Evolutionary conservation across 2,888 invertebrate species (phyloP).

Genomic region (Pheosia gnoma): DNA sequence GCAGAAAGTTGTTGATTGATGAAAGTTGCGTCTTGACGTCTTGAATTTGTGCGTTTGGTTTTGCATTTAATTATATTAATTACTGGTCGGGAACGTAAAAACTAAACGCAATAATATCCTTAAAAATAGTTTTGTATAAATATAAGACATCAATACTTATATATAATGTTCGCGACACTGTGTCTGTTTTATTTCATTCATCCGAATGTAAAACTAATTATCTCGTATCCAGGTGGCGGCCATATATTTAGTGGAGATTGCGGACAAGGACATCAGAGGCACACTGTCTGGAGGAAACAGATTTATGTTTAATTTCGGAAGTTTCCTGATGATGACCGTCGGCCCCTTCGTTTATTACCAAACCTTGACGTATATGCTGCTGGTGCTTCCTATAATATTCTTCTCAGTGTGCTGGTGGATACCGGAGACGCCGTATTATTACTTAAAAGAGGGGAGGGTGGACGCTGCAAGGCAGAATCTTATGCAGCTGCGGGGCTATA

Average conservation of each 20-base stretch:
- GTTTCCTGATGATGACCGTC: conserved; percentile 59
- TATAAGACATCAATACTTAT: too few species aligned
- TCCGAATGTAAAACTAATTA: too few species aligned
- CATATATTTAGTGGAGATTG: conserved; percentile 71
- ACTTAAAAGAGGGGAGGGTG: conserved; percentile 78
- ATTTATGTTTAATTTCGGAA: conserved; percentile 65
- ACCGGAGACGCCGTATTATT: conserved; percentile 85
- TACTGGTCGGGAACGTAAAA: too few species aligned
- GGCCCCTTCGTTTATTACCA: conserved; percentile 65
- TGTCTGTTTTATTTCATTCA: too few species aligned
- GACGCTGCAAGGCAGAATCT: conserved; percentile 71
- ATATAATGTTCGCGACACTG: too few species aligned
- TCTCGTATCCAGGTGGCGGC: conserved; percentile 56
- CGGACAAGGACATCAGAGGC: conserved; percentile 70
- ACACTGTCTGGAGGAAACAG: conserved; percentile 54
- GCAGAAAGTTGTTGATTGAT: too few species aligned
- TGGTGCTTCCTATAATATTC: conserved; percentile 60
- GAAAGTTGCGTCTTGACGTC: too few species aligned
- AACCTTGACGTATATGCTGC: conserved; percentile 65
- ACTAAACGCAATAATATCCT: too few species aligned
- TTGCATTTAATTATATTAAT: too few species aligned
- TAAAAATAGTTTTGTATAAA: too few species aligned
- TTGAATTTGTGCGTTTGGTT: too few species aligned
- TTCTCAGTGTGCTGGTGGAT: conserved; percentile 78
- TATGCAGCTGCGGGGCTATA: conserved; percentile 60